Evolutionary conservation across 2,888 invertebrate species (phyloP), one percentile per base, ranked within the genome.

Genomic region (Drosophila incognita): DNA sequence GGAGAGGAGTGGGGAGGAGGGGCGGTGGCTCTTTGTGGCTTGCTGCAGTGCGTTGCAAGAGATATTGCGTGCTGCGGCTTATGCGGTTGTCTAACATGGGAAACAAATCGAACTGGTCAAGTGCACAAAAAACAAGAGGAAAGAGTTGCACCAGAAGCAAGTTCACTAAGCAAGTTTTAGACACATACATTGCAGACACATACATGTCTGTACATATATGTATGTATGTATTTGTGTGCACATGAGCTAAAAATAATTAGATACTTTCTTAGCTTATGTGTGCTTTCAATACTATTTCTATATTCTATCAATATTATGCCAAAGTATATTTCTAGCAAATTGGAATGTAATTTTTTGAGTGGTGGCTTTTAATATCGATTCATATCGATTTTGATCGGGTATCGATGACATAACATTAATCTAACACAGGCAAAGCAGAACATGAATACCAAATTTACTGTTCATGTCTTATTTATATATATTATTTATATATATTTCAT

Each of bases 41-140:
- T 48, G 31, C 18, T 57, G 11, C 61, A 54, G 5, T 58, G 69
- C 52, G 51, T 35, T 53, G 56, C 8, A 29, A 42, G 38, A 66
- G 48, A 63, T 63, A 63, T 69, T 59, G 36, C 48, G 18, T 40
- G 46, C 56, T 57, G 76, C 35, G 60, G 59, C 13, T 64, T 38
- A 42, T 54, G 51, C 38, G 54, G 33, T 36, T 46, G 11, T 11
- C 24, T 40, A 38, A 38, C 33, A 46, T 21, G 38, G 15, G 13
- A 27, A 56, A 38, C 36, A 56, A 38, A 27, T 56, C 13, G 42
- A 51, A 33, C 38, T 35, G 51, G 49, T 38, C 40, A 24, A 8
- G 21, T 36, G 42, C 29, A 54, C 4, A 38, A 24, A 27, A 5
- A 5, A 54, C 27, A 18, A 29, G 1, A 1, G n/a, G 5, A n/a